Percentiles rank a stretch among this genome's conserved stretches.
Evolutionary conservation across 2,797 vertebrate species (phyloP).

Genomic region (Cirrhinus molitorella): DNA sequence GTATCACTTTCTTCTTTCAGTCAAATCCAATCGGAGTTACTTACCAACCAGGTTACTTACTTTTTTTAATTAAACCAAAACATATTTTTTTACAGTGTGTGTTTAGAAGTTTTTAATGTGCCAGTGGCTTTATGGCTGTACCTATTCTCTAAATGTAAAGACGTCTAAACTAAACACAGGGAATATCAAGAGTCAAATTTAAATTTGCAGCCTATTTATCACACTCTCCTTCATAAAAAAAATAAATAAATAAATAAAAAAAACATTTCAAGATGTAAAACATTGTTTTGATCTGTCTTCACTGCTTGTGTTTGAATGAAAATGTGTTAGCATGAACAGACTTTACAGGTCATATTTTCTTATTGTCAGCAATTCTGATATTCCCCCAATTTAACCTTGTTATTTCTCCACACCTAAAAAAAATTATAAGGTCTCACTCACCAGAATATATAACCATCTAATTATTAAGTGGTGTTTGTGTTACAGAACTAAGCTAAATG

Average conservation of each 20-base stretch:
- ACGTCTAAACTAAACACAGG: neutral
- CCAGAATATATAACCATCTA: no score
- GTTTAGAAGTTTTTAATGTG: neutral
- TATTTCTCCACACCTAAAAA: neutral
- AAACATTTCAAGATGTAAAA: neutral
- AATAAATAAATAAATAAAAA: no score
- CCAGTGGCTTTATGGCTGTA: neutral
- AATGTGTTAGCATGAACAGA: no score
- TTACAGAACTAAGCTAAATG: no score
- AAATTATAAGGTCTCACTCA: no score
- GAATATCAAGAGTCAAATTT: neutral
- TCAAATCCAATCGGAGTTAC: no score
- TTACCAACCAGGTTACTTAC: no score
- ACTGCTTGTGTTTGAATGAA: neutral
- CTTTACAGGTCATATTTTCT: neutral
- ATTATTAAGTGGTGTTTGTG: no score
- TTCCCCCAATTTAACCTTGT: neutral
- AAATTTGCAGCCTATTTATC: neutral
- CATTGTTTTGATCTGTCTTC: neutral
- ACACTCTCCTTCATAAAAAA: neutral
- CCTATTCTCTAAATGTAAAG: neutral
- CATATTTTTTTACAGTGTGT: no score
- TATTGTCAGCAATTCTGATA: neutral
- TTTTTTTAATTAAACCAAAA: no score
- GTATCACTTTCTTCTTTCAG: no score